These are phyloP conservation scores for Pardosa pseudoannulata DNA, from an alignment of 2,888 invertebrate species.

Conservation along the genomic window DNA sequence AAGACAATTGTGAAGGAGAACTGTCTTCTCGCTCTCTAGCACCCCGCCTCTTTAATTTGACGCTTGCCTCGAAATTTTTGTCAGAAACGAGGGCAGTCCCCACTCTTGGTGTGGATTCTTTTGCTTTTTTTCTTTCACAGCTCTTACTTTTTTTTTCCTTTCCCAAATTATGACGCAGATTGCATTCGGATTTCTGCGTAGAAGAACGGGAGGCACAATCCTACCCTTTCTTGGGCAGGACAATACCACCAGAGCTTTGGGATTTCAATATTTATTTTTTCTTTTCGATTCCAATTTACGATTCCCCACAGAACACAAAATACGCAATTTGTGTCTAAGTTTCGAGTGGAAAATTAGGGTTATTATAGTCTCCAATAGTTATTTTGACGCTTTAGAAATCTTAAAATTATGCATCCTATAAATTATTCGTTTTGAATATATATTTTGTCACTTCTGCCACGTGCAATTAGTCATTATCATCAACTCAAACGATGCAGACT, in stretches of 20 bases:
- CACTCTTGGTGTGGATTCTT: neutral
- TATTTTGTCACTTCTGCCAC: neutral
- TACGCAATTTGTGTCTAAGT: neutral
- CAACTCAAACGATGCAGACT: neutral
- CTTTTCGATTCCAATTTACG: no score
- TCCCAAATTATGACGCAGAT: neutral
- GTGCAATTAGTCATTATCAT: neutral
- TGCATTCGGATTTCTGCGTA: neutral
- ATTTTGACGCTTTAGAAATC: neutral
- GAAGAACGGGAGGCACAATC: no score
- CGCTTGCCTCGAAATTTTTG: slow-evolving; percentile 40
- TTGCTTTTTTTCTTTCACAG: neutral
- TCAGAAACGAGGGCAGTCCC: slow-evolving; percentile 40
- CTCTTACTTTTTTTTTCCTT: neutral
- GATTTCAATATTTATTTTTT: no score
- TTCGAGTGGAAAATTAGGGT: neutral
- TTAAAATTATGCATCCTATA: neutral
- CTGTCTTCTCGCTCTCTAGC: slow-evolving; percentile 22
- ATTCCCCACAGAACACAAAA: neutral
- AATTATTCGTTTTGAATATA: neutral
- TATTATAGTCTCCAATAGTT: neutral
- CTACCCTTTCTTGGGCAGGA: no score
- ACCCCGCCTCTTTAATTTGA: slow-evolving; percentile 48
- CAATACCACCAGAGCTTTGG: no score
- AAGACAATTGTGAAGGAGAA: slow-evolving; percentile 20